Evolutionary conservation across 2,113 vertebrate genomes (phyloP), one percentile per base, ranked within the genome.

Genomic region (Rhinoderma darwinii): DNA sequence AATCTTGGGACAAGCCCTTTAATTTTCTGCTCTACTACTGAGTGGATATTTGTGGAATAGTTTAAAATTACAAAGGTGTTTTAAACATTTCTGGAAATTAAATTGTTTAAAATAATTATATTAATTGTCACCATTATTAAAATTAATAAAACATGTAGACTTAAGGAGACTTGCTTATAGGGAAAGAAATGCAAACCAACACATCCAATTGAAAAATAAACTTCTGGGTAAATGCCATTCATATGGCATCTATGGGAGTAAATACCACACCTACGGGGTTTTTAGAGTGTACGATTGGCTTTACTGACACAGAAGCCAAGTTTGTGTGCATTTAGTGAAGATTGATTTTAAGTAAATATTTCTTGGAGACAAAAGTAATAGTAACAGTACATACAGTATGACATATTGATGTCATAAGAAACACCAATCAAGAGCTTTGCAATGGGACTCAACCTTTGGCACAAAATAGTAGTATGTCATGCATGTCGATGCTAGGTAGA

Each of bases 271-370:
- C 37, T 72, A 25, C 37, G 22, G 68, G 66, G 32, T 37, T 70
- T 70, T 37, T 70, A 37, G 35, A 41, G 68, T 72, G 4, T 72
- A 72, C 39, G 18, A 41, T 72, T 72, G 68, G 68, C 35, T 72
- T 72, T 72, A 41, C 35, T 41, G 68, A 72, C 68, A 72, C 37
- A 54, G 75, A 63, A 82, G 56, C 79, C 79, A 82, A 82, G 39
- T 63, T 51, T 82, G 79, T 82, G 41, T 82, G 79, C 79, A 44
- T 82, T 63, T 20, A 10, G 79, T 32, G 59, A 82, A 82, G 79
- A 82, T 63, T 82, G 79, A 82, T 82, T 82, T 82, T 82, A n/a
- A 82, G 79, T 32, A 82, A 82, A 82, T 82, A 82, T 63, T 63
- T 82, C n/a, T 43, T 66, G 37, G 56, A 44, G 56, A 81, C 78